Conservation (phyloP, 1,140 invertebrate genomes). For the Neodiprion pinetum region DNA sequence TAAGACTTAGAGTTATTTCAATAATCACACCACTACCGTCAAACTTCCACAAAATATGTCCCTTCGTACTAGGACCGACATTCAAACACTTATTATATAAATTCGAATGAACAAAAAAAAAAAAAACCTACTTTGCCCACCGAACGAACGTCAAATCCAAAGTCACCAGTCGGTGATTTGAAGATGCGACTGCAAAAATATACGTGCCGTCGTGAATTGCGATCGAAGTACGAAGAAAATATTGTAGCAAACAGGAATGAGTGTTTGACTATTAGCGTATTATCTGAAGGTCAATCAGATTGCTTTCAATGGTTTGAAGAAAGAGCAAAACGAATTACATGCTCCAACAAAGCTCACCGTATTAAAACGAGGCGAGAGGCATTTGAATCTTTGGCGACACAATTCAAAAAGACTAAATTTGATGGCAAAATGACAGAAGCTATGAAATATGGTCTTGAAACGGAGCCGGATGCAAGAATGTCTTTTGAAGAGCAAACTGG, state of each 20-base stretch:
- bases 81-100: too few species aligned
- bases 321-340: constrained; percentile 31
- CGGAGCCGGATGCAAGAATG: constrained; percentile 25
- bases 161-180: background rate
- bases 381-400: constrained; percentile 27
- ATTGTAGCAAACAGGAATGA: constrained; percentile 21
- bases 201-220: background rate
- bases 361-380: constrained; percentile 31
- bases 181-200: background rate
- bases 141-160: background rate
- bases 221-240: background rate
- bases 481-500: constrained; percentile 24
- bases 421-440: constrained; percentile 28
- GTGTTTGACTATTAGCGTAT: constrained; percentile 23
- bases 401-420: constrained; percentile 34
- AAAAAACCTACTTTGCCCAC: background rate
- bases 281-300: constrained; percentile 27
- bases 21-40: background rate
- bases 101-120: too few species aligned
- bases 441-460: constrained; percentile 31
- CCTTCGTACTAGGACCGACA: too few species aligned
- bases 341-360: constrained; percentile 26
- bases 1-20: background rate
- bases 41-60: too few species aligned
- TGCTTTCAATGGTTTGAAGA: constrained; percentile 28